Percentiles rank a stretch among this genome's conserved stretches.
Conservation (phyloP, 2,113 vertebrate genomes). For the Sylvilagus bachmani region DNA sequence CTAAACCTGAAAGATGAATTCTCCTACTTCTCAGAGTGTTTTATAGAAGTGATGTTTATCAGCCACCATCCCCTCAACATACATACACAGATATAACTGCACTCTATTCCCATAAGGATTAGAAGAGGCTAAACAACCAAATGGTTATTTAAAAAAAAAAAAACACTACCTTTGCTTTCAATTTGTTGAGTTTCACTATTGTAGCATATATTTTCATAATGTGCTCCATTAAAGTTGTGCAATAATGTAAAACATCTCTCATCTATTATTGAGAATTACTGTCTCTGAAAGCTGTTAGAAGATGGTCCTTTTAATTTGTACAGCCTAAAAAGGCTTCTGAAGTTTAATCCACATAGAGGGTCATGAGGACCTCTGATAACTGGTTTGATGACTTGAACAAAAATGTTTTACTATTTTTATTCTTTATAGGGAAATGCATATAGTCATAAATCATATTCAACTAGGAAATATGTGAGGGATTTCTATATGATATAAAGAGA, state of each 20-base stretch:
- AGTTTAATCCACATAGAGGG: constrained; percentile 68
- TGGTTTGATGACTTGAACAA: constrained; percentile 72
- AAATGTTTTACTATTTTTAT: constrained; percentile 80
- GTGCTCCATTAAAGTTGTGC: not conserved
- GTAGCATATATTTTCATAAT: not conserved
- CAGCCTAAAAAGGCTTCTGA: constrained; percentile 59
- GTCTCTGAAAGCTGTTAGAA: not conserved
- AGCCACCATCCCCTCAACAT: not conserved
- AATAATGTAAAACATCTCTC: not conserved
- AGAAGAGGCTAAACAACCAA: not conserved
- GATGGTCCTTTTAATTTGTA: constrained; percentile 68
- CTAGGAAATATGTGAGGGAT: constrained; percentile 71
- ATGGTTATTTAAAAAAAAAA: not conserved
- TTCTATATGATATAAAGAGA: constrained; percentile 76
- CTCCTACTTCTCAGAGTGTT: not conserved
- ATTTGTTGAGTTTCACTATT: not conserved
- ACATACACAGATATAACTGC: not conserved
- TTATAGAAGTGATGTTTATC: not conserved
- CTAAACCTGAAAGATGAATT: not conserved
- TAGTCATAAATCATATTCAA: constrained; percentile 79
- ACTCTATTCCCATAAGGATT: not conserved
- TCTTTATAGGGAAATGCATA: constrained; percentile 75
- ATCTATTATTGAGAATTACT: not conserved
- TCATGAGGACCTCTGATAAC: constrained; percentile 62
- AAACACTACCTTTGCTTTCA: not conserved